Evolutionary conservation across 1,140 invertebrate species (phyloP), one percentile per base, ranked within the genome.

Genomic region (Hermetia illucens): DNA sequence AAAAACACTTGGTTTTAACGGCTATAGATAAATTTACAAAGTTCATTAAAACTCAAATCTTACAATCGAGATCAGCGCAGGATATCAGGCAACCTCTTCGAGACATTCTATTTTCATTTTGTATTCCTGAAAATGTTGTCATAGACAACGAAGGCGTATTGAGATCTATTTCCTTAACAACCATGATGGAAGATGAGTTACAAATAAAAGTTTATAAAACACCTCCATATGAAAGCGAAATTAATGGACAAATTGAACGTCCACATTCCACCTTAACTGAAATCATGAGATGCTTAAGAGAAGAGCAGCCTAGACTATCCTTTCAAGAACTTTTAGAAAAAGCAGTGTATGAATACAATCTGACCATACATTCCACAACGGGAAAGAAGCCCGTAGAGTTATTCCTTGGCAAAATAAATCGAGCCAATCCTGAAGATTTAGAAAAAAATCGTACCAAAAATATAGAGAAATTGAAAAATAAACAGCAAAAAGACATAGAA

Each of bases 131-230:
- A 21, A 35, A 15, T n/a, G 29, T 37, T 4, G 16, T 37, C 5
- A 24, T 25, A 27, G 12, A 29, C 21, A 37, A 37, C 17, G 36
- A 37, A 37, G 29, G 29, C 25, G 15, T 20, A 9, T 37, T 37
- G 18, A 25, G 20, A 15, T 37, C 22, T 2, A 20, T 8, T 16
- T 37, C 22, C 2, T 12, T 35, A n/a, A 17, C 5, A n/a, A 21
- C 13, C 4, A 35, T 35, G 34, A 21, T 35, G n/a, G 12, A 35
- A 35, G 19, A 35, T 16, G 8, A 13, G 10, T 21, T 35, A 5
- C 12, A 35, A 4, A 27, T 37, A 25, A 27, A 37, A 18, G 17
- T 37, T 37, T 37, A 27, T 6, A 25, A 18, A 37, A 37, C 22
- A 37, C 36, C 17, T 2, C 36, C 36, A 9, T n/a, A 37, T 18